Percentiles rank a stretch among this genome's conserved stretches.
phyloP scores from a whole-genome alignment of 2,888 invertebrate genomes.

The Cheilosia grossa region DNA sequence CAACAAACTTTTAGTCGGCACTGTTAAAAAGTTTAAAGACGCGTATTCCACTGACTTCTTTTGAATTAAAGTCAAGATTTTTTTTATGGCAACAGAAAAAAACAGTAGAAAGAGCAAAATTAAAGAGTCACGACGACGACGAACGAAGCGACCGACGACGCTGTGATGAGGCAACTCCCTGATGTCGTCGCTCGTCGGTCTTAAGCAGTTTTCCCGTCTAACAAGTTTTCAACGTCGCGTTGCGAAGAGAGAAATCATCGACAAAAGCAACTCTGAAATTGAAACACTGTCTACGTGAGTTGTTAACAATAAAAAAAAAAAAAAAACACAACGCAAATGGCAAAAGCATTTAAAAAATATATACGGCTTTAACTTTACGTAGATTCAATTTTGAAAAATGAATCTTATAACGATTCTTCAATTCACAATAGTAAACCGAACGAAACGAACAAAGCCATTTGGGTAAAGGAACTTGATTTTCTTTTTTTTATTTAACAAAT shows the following conservation, averaged over 20 bases:
- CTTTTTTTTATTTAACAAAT: slow-evolving; percentile 57
- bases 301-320: slow-evolving; percentile 31
- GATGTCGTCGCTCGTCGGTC: slow-evolving; percentile 7
- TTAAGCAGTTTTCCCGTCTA: slow-evolving; percentile 60
- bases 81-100: slow-evolving; percentile 3
- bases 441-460: slow-evolving; percentile 1
- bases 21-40: slow-evolving; percentile 23
- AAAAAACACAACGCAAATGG: slow-evolving; percentile 19
- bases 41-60: slow-evolving; percentile 12
- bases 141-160: neutral
- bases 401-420: slow-evolving; percentile 18
- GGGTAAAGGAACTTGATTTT: slow-evolving; percentile 61
- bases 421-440: slow-evolving; percentile 13
- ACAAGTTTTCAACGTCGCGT: slow-evolving; percentile 48
- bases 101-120: slow-evolving; percentile 17
- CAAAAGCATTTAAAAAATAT: neutral
- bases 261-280: slow-evolving; percentile 28
- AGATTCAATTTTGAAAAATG: slow-evolving; percentile 43
- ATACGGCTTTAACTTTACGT: slow-evolving; percentile 6
- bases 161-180: slow-evolving; percentile 52
- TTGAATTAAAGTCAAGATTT: slow-evolving; percentile 16
- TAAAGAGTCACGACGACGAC: slow-evolving; percentile 37
- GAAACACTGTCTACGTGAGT: slow-evolving; percentile 39
- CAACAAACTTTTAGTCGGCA: neutral
- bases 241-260: slow-evolving; percentile 36